Evolutionary conservation across 1,140 invertebrate species (phyloP).

Genomic region (Hyposmocoma kahamanoa): DNA sequence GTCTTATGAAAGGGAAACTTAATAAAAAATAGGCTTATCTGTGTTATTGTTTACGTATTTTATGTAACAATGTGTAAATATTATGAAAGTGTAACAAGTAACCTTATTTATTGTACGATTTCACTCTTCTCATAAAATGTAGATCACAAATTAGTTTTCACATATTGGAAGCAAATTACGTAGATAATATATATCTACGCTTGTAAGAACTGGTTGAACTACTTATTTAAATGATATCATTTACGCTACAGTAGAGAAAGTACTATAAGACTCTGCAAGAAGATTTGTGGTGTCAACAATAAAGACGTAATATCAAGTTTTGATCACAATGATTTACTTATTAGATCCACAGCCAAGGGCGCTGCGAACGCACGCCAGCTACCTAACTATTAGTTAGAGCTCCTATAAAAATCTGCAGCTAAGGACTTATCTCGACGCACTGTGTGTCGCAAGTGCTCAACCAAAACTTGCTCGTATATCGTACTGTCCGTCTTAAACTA

Average conservation of each 20-base stretch:
- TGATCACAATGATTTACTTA: neutral
- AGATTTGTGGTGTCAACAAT: conserved; percentile 22
- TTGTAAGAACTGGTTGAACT: conserved; percentile 22
- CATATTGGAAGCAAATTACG: conserved; percentile 42
- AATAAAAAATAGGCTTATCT: conserved; percentile 55
- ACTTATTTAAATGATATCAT: conserved; percentile 14
- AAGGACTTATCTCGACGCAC: conserved; percentile 11
- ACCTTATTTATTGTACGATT: conserved; percentile 64
- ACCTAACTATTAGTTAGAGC: conserved; percentile 12
- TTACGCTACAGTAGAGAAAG: neutral
- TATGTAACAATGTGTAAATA: conserved; percentile 64
- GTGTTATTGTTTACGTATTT: conserved; percentile 53
- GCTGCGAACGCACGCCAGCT: conserved; percentile 34
- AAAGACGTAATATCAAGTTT: conserved; percentile 30
- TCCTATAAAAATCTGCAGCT: too few relatives aligned
- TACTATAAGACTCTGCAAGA: conserved; percentile 14
- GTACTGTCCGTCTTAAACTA: conserved; percentile 62
- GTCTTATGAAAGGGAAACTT: conserved; percentile 38
- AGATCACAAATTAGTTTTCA: conserved; percentile 53
- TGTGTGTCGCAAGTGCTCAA: conserved; percentile 70
- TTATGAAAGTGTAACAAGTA: conserved; percentile 63
- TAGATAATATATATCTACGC: too few relatives aligned
- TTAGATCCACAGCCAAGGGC: conserved; percentile 54
- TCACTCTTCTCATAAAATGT: conserved; percentile 57
- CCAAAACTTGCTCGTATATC: conserved; percentile 52